Evolutionary conservation across 2,797 vertebrate species (phyloP), one percentile per base, ranked within the genome.

Genomic region (Sebastes umbrosus): DNA sequence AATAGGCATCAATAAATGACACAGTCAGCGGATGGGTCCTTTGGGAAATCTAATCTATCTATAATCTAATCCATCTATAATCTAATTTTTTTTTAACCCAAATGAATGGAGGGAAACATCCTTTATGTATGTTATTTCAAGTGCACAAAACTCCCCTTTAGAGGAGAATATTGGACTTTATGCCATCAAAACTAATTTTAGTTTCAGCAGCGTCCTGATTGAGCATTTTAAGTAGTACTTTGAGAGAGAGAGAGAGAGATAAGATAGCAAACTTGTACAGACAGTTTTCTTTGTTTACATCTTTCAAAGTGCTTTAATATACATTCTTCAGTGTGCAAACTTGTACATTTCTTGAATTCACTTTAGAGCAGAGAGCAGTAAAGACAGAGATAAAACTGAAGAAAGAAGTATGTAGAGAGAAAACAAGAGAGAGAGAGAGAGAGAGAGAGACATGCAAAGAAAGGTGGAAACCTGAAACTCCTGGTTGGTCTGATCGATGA

Each of bases 401-500:
- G 54, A 60, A 12, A 54, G 24, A 46, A 24, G n/a, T 2, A 27
- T 57, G 2, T 16, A 43, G 39, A 70, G n/a, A 22, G 10, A 36
- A n/a, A 60, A 7, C 3, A n/a, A 39, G 32, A 75, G 16, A 29
- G 29, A 36, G 24, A 36, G 24, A 32, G 31, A 25, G 25, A 25
- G 34, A 12, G 6, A 4, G 4, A 24, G 59, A 69, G 69, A 63
- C 18, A 24, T 12, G 63, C 12, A 59, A 57, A 60, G 36, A 29
- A 65, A 71, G 27, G 14, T 52, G 75, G 66, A 84, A 89, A 84
- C 31, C 57, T 60, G 60, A 79, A 79, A 71, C 73, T 82, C 36
- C 43, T 68, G 79, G 65, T 83, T 78, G 9, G 34, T 70, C 36
- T 60, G 72, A 89, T 86, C 69, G 12, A 87, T 90, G 32, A 39